A percentile compares a stretch with the other conserved stretches of the same genome.
Evolutionary conservation across 2,113 vertebrate species (phyloP).

Genomic region (Megaptera novaeangliae): DNA sequence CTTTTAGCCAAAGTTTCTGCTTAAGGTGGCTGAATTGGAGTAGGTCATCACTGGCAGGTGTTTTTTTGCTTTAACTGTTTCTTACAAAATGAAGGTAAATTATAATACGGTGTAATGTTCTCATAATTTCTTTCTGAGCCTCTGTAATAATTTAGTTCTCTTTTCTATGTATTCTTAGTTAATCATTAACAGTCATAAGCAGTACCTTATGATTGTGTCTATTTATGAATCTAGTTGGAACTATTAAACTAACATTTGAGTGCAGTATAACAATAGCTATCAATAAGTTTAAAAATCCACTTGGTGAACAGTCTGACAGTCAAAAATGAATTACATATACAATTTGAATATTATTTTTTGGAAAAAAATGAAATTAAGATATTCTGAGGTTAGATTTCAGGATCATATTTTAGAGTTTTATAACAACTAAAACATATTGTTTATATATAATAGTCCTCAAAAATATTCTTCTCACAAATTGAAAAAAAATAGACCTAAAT

Average conservation of each 20-base stretch:
- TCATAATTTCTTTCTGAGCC: not conserved
- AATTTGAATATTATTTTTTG: not conserved
- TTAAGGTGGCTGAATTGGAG: not conserved
- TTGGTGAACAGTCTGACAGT: not conserved
- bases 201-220: not conserved
- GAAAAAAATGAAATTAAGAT: not conserved
- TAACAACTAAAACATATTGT: not conserved
- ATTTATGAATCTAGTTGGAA: not conserved
- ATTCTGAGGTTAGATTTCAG: not conserved
- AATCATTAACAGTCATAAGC: not conserved
- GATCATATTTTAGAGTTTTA: not conserved
- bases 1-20: not conserved
- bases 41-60: not conserved
- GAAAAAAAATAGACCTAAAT: not conserved
- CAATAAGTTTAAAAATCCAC: not conserved
- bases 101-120: not conserved
- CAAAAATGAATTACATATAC: not conserved
- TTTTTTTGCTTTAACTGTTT: not conserved
- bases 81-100: not conserved
- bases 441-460: not conserved
- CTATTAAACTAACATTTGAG: not conserved
- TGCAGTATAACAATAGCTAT: not conserved
- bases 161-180: not conserved
- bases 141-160: not conserved
- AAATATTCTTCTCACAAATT: not conserved